Percentiles rank a stretch among this genome's conserved stretches.
phyloP scores from a whole-genome alignment of 2,113 vertebrate species.

The Oncorhynchus clarkii region DNA sequence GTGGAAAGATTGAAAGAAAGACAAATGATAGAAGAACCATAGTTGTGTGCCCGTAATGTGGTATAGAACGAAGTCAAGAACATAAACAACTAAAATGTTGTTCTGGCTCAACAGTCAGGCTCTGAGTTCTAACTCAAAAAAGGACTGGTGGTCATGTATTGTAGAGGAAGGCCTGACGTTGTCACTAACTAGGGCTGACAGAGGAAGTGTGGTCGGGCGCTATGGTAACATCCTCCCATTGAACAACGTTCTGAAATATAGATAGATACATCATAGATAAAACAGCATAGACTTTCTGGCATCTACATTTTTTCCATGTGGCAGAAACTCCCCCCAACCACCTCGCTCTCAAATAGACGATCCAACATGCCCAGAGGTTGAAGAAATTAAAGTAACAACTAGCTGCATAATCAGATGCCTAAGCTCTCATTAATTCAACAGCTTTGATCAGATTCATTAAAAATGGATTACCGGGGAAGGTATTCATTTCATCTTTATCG shows the following conservation, averaged over 20 bases:
- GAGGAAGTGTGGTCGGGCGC: neutral
- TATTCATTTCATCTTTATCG: slow-evolving; percentile 1
- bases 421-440: slow-evolving; percentile 25
- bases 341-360: neutral
- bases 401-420: slow-evolving; percentile 10
- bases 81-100: neutral
- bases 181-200: slow-evolving; percentile 1
- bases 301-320: neutral
- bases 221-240: neutral
- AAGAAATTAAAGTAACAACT: slow-evolving; percentile 18
- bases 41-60: too few relatives aligned
- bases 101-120: neutral
- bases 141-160: neutral
- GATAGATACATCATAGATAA: neutral
- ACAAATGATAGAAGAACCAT: too few relatives aligned
- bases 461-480: slow-evolving; percentile 17
- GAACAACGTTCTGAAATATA: neutral
- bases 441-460: slow-evolving; percentile 35
- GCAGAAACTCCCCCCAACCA: neutral
- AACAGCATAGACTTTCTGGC: neutral
- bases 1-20: neutral
- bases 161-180: neutral
- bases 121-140: neutral
- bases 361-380: neutral
- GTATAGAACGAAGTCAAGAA: neutral